phyloP scores from a whole-genome alignment of 2,113 vertebrate species.

The Fukomys damarensis region DNA sequence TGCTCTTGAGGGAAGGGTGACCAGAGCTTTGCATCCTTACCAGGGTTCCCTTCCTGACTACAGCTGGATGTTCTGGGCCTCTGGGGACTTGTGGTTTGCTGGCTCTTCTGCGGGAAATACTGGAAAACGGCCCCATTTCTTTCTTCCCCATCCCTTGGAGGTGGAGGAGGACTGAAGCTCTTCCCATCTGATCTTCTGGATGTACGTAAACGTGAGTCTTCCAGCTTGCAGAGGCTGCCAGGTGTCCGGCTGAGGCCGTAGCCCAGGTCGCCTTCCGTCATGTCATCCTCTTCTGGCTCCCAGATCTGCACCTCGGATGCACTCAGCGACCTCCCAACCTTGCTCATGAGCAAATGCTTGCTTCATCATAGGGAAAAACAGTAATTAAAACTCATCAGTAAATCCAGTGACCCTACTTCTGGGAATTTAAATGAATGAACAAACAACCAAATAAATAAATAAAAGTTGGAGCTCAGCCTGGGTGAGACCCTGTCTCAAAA shows the following conservation, averaged over 20 bases:
- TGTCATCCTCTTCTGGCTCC: constrained; percentile 89
- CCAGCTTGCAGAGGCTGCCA: constrained; percentile 75
- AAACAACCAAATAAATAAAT: neutral
- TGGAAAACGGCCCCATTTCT: constrained; percentile 51
- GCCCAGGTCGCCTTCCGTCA: constrained; percentile 92
- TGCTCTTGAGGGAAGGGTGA: neutral
- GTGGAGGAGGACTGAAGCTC: constrained; percentile 23
- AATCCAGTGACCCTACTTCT: neutral
- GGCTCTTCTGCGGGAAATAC: constrained; percentile 70
- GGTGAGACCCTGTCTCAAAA: neutral
- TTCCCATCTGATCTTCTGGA: constrained; percentile 71
- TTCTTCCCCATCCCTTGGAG: constrained; percentile 68
- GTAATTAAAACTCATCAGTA: neutral
- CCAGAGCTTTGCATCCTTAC: constrained; percentile 82
- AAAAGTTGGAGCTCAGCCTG: neutral
- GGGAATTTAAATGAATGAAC: no score
- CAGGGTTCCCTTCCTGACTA: constrained; percentile 68
- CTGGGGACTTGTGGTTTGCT: constrained; percentile 27
- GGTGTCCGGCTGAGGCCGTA: constrained; percentile 88
- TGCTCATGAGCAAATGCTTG: constrained; percentile 49
- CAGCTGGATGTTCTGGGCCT: constrained; percentile 9
- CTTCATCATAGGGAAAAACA: neutral
- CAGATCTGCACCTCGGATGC: constrained; percentile 56
- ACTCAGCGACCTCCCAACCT: constrained; percentile 33
- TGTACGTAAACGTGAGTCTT: neutral